Base-by-base conservation (phyloP, 2,113 vertebrate species). In the Aleadryas rufinucha region DNA sequence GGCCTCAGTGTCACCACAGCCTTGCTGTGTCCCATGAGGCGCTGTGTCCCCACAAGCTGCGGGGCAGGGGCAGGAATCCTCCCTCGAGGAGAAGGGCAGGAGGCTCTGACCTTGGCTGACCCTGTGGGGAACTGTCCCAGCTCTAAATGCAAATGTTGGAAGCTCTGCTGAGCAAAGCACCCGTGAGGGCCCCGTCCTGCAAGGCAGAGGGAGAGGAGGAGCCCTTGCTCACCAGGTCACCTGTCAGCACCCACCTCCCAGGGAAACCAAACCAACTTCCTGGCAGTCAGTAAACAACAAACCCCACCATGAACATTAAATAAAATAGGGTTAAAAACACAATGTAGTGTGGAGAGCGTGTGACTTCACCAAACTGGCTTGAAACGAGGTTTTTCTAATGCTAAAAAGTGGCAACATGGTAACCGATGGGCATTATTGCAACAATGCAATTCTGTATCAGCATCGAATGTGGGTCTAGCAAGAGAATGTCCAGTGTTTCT, bases 401-500 rank as follows among this genome's bases (percentile, higher is more conserved):
- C 41, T 69, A 52, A 61, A 49, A 95, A 53, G 65, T 65, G 96
- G 95, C 84, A 75, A 64, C 45, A 2, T 9, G 87, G 23, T 16
- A 70, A 60, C 42, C 1, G 6, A 60, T 68, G 76, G 72, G 7
- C 30, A 61, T 95, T 96, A 95, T 86, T 95, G 95, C 93, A 93
- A 60, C 93, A 60, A 88, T 6, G 45, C 71, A 71, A 92, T 87
- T 87, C 92, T 24, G 66, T 39, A 21, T 50, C 63, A 13, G 59
- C 64, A 9, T 66, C 57, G 7, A 54, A 80, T 3, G 66, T 63
- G 69, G 87, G 94, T 75, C 71, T 65, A 72, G 82, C 76, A 54
- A 71, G 64, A 89, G 35, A 95, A 90, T 3, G 15, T 85, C 89
- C 90, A 91, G 88, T 57, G 90, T 93, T 97, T 98, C 98, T 98